A percentile compares a stretch with the other conserved stretches of the same genome.
These are phyloP conservation scores for Dermatemys mawii DNA, from an alignment of 2,113 vertebrate genomes.

Conservation along the genomic window DNA sequence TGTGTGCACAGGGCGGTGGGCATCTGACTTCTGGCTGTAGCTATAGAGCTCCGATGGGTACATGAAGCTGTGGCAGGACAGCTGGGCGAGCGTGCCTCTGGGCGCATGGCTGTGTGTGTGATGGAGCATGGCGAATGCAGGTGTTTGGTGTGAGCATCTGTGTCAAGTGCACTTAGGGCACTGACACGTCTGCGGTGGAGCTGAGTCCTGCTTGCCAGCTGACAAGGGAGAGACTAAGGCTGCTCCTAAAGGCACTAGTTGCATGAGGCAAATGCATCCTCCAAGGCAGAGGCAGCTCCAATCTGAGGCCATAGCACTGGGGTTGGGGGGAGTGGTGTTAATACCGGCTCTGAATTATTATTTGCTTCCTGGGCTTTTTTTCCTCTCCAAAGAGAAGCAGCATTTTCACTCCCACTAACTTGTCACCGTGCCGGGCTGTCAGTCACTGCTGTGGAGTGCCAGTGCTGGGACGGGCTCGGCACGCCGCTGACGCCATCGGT, in stretches of 20 bases:
- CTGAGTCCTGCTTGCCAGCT: neutral
- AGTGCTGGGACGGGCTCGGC: neutral
- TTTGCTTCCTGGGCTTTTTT: neutral
- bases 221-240: neutral
- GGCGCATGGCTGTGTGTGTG: neutral
- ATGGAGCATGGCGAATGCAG: neutral
- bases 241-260: neutral
- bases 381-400: neutral
- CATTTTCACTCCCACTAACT: neutral
- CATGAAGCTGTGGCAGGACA: too few relatives aligned
- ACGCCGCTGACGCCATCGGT: neutral
- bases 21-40: neutral
- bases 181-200: neutral
- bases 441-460: neutral
- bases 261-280: neutral
- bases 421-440: neutral
- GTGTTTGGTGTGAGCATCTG: neutral
- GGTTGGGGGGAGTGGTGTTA: neutral
- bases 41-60: neutral
- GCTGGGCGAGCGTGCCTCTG: too few relatives aligned
- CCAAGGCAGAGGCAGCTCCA: neutral
- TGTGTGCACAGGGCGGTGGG: neutral
- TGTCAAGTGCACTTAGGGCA: neutral
- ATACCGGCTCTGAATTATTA: neutral
- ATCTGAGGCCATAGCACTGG: neutral